These are phyloP conservation scores for Tiliacea aurago DNA, from an alignment of 2,888 invertebrate species.

Conservation along the genomic window DNA sequence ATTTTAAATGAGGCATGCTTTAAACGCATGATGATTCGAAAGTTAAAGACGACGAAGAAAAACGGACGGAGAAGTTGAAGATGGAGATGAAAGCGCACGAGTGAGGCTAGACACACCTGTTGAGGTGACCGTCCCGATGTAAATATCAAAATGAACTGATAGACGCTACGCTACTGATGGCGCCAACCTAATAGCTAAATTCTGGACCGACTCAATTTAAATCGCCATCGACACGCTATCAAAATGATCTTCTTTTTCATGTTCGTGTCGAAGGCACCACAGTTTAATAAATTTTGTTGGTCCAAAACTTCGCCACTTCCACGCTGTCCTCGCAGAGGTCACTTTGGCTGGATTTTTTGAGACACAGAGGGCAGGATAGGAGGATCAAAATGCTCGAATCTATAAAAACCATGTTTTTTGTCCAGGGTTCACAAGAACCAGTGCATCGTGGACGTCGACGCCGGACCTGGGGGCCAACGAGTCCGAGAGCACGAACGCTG, in stretches of 20 bases:
- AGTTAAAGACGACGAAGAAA: neutral
- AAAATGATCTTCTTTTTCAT: neutral
- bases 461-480: conserved; percentile 93
- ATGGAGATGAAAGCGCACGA: neutral
- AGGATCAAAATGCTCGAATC: neutral
- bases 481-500: conserved; percentile 91
- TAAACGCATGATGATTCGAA: conserved; percentile 5
- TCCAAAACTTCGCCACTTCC: neutral
- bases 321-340: no score
- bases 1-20: neutral
- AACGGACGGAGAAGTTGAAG: no score
- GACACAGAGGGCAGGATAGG: neutral
- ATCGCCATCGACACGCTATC: neutral
- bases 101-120: neutral
- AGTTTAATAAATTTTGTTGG: neutral
- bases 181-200: neutral
- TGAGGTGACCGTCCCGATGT: neutral
- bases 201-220: neutral
- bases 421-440: conserved; percentile 84
- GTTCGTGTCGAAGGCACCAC: neutral
- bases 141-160: neutral
- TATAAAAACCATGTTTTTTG: neutral
- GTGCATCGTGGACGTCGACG: conserved; percentile 95
- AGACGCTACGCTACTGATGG: neutral
- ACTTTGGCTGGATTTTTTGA: neutral